These are phyloP conservation scores for Drosophila pegasa DNA, from an alignment of 2,888 invertebrate genomes.

Conservation along the genomic window DNA sequence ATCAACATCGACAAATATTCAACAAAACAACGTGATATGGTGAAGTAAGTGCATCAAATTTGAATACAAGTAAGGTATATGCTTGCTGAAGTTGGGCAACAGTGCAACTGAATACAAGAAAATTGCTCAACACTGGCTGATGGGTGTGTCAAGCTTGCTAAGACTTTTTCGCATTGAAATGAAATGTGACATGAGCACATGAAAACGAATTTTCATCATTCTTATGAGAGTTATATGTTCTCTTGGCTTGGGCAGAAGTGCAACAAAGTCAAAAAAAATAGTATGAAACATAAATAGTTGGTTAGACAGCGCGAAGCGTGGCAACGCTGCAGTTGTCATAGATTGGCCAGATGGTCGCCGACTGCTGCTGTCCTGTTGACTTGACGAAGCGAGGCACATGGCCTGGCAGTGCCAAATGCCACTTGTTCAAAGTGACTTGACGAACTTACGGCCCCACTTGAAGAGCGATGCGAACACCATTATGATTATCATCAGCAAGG, in stretches of 20 bases:
- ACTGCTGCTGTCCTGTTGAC: neutral
- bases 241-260: neutral
- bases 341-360: neutral
- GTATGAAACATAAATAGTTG: neutral
- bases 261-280: neutral
- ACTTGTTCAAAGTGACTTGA: slow-evolving; percentile 39
- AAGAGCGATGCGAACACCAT: slow-evolving; percentile 10
- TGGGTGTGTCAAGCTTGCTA: neutral
- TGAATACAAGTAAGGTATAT: too few relatives aligned
- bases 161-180: neutral
- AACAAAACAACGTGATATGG: too few relatives aligned
- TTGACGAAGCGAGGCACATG: slow-evolving; percentile 4
- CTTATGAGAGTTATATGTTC: neutral
- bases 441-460: slow-evolving; percentile 36
- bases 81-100: slow-evolving; percentile 14
- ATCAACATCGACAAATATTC: too few relatives aligned
- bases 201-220: too few relatives aligned
- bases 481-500: slow-evolving; percentile 19
- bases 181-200: neutral
- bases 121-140: neutral
- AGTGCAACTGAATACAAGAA: neutral
- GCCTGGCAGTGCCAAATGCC: slow-evolving; percentile 30
- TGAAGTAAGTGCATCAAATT: neutral
- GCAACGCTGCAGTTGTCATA: slow-evolving; percentile 26
- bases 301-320: slow-evolving; percentile 20